phyloP scores from a whole-genome alignment of 2,888 invertebrate genomes.

The Esperia sulphurella region DNA sequence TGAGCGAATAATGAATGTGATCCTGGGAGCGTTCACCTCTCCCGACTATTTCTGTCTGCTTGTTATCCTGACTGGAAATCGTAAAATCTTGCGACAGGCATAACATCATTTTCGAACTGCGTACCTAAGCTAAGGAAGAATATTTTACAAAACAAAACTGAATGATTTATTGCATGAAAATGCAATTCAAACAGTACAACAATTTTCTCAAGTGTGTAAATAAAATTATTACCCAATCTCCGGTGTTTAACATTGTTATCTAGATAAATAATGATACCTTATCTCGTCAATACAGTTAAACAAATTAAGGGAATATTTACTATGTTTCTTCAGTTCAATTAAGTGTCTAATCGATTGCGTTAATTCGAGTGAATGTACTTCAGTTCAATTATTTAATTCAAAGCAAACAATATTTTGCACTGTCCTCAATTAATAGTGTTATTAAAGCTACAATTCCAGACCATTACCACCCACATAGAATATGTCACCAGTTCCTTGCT shows the following conservation, averaged over 20 bases:
- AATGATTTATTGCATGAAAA: too few relatives aligned
- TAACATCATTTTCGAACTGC: background rate
- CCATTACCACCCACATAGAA: slow-evolving; percentile 22
- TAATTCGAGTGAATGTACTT: slow-evolving; percentile 1
- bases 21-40: slow-evolving; percentile 47
- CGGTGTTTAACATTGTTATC: too few relatives aligned
- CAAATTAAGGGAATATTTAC: too few relatives aligned
- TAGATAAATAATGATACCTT: too few relatives aligned
- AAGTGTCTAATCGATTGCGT: background rate
- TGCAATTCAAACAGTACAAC: too few relatives aligned
- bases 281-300: too few relatives aligned
- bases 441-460: slow-evolving; percentile 15
- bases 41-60: slow-evolving; percentile 34
- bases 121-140: too few relatives aligned
- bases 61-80: slow-evolving; percentile 27
- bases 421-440: slow-evolving; percentile 21
- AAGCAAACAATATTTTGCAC: slow-evolving; percentile 17
- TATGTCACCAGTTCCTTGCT: slow-evolving; percentile 17
- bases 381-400: slow-evolving; percentile 18
- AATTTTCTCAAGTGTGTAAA: background rate
- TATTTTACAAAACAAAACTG: too few relatives aligned
- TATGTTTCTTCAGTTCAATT: too few relatives aligned
- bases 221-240: background rate
- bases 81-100: slow-evolving; percentile 7
- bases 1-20: slow-evolving; percentile 45